Base-by-base conservation (phyloP, 2,797 vertebrate species). In the Apodemus agrarius region DNA sequence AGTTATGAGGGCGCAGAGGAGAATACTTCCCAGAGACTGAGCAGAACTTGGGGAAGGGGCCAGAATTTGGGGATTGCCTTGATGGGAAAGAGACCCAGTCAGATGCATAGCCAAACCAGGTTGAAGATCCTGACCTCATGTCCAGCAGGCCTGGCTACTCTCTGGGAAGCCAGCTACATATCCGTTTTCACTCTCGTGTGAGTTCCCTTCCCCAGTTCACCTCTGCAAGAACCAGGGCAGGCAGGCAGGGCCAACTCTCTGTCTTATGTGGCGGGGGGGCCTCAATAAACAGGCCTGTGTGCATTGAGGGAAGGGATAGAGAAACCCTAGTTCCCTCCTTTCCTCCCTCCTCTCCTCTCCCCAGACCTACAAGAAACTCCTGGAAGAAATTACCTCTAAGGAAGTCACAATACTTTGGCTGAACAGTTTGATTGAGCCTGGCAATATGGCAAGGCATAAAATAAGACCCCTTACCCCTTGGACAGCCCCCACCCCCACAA, bases 131-230 rank as follows among this genome's bases (percentile, higher is more conserved):
- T 2, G 19, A 72, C 54, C 69, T 49, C 59, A 85, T 65, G n/a
- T 21, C 9, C 49, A 1, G 21, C 21, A 29, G 43, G 69, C 16
- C n/a, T 43, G 21, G 24, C 31, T 79, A 1, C 7, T 5, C 46
- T 63, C 21, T 61, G 49, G 46, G 34, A 49, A 54, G 29, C 34
- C 24, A 61, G 72, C 79, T 6, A 14, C 7, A 1, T 11, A 16
- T 1, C 52, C 1, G 1, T 6, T 31, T 1, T 1, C 1, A 0
- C 19, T 17, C 67, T 34, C 17, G 57, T 24, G n/a, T 21, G 31
- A 21, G 4, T 14, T 83, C 4, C 22, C n/a, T 6, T 61, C 21
- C 7, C 26, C 31, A 1, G 24, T 76, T 79, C 21, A 57, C n/a
- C 31, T 12, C 13, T 6, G 10, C 16, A 29, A 59, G 13, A 14